phyloP scores from a whole-genome alignment of 2,888 invertebrate genomes.

The Mactromeris polynyma region DNA sequence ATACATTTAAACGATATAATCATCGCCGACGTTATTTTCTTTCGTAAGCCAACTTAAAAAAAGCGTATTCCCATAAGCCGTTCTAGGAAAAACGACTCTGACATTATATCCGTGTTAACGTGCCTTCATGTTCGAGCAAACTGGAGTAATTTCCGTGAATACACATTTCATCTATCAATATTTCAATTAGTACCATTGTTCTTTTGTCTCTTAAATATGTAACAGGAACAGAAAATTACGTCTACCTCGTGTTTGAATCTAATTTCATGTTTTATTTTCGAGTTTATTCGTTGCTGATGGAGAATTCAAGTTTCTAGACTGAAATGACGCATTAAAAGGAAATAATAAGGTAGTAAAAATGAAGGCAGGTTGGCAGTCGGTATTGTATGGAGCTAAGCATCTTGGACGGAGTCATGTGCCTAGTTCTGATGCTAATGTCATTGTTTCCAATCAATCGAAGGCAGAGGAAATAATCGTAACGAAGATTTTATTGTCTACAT shows the following conservation, averaged over 20 bases:
- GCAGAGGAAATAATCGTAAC: constrained; percentile 61
- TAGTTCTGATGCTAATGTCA: constrained; percentile 63
- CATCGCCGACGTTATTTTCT: no score
- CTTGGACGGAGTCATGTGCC: constrained; percentile 31
- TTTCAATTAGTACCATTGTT: constrained; percentile 25
- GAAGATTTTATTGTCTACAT: constrained; percentile 70
- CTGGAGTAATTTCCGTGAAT: not conserved
- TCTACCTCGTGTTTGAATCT: constrained; percentile 37
- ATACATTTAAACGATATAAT: no score
- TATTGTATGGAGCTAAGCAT: constrained; percentile 31
- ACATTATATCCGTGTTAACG: not conserved
- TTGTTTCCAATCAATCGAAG: constrained; percentile 61
- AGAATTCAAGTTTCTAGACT: constrained; percentile 60
- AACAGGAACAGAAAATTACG: constrained; percentile 25
- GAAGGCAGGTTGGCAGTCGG: constrained; percentile 57
- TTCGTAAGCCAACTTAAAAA: not conserved
- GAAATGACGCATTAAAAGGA: constrained; percentile 63
- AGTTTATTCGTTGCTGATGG: constrained; percentile 60
- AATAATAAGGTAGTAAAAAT: constrained; percentile 66
- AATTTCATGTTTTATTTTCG: constrained; percentile 49
- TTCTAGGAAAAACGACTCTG: not conserved
- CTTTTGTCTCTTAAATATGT: constrained; percentile 27
- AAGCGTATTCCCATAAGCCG: not conserved
- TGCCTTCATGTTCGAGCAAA: not conserved
- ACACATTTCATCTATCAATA: constrained; percentile 15